Base-by-base conservation (phyloP, 53 echinoderm and acorn worm species). In the Echinometra lucunter region DNA sequence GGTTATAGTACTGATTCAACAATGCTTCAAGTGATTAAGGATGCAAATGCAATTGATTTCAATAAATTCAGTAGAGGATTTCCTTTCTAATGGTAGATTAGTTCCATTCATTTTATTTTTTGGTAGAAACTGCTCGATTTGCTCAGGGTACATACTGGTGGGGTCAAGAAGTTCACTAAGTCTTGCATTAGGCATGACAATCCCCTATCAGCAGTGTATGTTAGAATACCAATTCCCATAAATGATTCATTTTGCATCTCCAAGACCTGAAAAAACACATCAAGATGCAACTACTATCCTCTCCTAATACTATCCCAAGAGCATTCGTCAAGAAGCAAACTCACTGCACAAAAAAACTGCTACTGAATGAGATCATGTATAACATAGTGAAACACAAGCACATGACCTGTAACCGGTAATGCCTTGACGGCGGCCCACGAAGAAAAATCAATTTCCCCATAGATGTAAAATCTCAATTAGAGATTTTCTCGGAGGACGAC, bases 401-500 rank as follows among this genome's bases (percentile, higher is more conserved):
- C 85, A 85, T 85, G 85, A 49, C 85, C 85, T 49, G 85, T 85
- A 85, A 85, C 85, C 15, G 5, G 85, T n/a, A 49, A 85, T 85
- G 49, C 85, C 85, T 49, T n/a, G 85, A 85, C 49, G 37, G 49
- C 49, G 15, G 45, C 47, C 85, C 8, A n/a, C 27, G 85, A 49
- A 45, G 45, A 35, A n/a, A 85, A 85, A 85, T 85, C 85, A 85
- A 85, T 85, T 85, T 85, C 49, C 78, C 42, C 85, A 47, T 8
- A 45, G 45, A 85, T 49, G 85, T 85, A 85, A 85, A 85, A 85
- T 47, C 85, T 49, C 85, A 85, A 85, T 85, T 85, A 85, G 11
- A 85, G 81, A 85, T 85, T 37, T 47, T 28, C 49, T 85, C 85
- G 10, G 85, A 10, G 49, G 85, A 85, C 27, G 49, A 30, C n/a